Evolutionary conservation across 2,888 invertebrate species (phyloP).

Genomic region (Drosophila ochracea): DNA sequence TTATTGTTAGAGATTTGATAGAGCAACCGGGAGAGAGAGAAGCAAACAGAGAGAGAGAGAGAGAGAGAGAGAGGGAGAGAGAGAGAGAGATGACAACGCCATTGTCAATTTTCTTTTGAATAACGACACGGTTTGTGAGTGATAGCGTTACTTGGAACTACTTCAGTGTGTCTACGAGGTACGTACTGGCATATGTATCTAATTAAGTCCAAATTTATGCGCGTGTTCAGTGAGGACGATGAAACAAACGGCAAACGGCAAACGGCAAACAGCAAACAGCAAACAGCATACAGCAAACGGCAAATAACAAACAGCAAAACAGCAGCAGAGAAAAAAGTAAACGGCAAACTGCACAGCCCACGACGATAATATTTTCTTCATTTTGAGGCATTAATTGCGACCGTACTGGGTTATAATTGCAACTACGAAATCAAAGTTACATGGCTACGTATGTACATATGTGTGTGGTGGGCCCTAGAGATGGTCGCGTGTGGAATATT

Average conservation of each 20-base stretch:
- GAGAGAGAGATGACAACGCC: constrained; percentile 28
- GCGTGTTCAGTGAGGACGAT: constrained; percentile 83
- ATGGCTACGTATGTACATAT: not conserved
- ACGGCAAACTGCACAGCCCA: constrained; percentile 46
- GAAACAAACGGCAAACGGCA: constrained; percentile 72
- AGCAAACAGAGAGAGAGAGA: not conserved
- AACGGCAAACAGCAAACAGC: constrained; percentile 44
- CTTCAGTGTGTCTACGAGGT: constrained; percentile 15
- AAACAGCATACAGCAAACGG: not conserved
- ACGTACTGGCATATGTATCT: constrained; percentile 55
- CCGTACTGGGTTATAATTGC: constrained; percentile 69
- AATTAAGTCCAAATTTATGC: constrained; percentile 83
- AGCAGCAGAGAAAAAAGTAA: not conserved
- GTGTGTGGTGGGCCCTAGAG: constrained; percentile 19
- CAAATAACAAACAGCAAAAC: too few relatives aligned
- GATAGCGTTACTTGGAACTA: constrained; percentile 52
- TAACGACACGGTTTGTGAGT: constrained; percentile 50
- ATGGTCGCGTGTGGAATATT: constrained; percentile 13
- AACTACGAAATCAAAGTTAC: constrained; percentile 63
- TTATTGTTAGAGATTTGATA: not conserved
- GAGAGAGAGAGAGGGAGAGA: not conserved
- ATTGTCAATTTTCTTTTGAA: constrained; percentile 56
- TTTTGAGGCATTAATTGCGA: constrained; percentile 54
- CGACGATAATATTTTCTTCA: constrained; percentile 55
- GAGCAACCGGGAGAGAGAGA: not conserved